phyloP scores from a whole-genome alignment of 2,113 vertebrate species.

The Xenotilapia caudafasciata region DNA sequence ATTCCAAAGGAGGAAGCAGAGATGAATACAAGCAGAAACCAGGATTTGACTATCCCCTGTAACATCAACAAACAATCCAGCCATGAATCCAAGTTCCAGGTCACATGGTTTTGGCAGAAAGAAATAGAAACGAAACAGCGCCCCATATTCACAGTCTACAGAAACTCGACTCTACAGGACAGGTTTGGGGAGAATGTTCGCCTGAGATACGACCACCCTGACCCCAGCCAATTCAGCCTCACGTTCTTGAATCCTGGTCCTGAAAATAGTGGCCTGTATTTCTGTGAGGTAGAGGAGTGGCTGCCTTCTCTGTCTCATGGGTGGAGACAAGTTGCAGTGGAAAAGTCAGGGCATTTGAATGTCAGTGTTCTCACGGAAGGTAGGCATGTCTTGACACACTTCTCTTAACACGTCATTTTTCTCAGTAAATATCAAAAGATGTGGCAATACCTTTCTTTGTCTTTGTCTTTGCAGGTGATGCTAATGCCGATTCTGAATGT shows the following conservation, averaged over 20 bases:
- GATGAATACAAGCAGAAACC: not conserved
- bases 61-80: conserved; percentile 44
- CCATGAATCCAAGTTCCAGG: conserved; percentile 51
- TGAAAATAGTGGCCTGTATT: conserved; percentile 67
- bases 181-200: not conserved
- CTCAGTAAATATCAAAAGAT: not conserved
- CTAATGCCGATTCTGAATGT: not conserved
- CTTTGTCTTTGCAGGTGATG: not conserved
- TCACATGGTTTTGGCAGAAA: conserved; percentile 58
- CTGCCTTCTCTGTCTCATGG: conserved; percentile 59
- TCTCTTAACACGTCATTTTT: not conserved
- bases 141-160: conserved; percentile 34
- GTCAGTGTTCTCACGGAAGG: conserved; percentile 3
- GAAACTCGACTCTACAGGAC: conserved; percentile 45
- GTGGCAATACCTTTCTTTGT: not conserved
- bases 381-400: conserved; percentile 27
- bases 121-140: not conserved
- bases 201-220: not conserved
- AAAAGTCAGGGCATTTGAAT: conserved; percentile 69
- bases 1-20: fast-evolving
- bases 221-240: conserved; percentile 38
- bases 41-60: conserved; percentile 12
- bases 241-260: conserved; percentile 35
- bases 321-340: conserved; percentile 80
- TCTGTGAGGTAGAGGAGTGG: conserved; percentile 68